Conservation (phyloP, 2,113 vertebrate genomes). For the Azemiops feae region DNA sequence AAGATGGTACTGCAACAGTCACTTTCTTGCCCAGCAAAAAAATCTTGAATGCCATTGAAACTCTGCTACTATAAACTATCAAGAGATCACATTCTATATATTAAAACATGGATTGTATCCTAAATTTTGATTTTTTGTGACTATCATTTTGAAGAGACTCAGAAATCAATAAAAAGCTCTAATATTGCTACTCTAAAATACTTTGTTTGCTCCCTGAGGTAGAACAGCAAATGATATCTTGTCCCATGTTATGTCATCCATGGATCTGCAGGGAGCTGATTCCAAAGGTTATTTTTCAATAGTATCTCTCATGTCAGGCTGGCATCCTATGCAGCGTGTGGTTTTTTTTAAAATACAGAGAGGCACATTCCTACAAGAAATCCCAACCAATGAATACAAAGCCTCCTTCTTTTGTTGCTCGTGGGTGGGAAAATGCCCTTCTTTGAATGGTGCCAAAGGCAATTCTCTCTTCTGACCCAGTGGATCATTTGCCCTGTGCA, state of each 20-base stretch:
- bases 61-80: not conserved
- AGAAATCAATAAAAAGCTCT: not conserved
- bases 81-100: accelerated
- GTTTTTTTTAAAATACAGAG: not conserved
- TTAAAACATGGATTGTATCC: not conserved
- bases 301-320: not conserved
- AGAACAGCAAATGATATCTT: not conserved
- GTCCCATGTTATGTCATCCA: no score
- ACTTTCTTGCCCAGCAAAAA: not conserved
- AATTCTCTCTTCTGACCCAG: not conserved
- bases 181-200: not conserved
- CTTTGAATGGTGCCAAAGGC: not conserved
- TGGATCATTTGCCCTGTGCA: not conserved
- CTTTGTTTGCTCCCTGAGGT: not conserved
- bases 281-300: not conserved
- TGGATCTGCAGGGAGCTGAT: not conserved
- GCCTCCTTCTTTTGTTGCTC: not conserved
- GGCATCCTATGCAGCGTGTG: not conserved
- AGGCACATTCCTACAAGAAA: not conserved
- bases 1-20: not conserved
- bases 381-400: not conserved
- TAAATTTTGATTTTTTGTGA: not conserved
- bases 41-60: not conserved
- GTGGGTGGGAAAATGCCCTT: not conserved
- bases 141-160: accelerated